Evolutionary conservation across 2,113 vertebrate genomes (phyloP).

Genomic region (Cisticola juncidis): DNA sequence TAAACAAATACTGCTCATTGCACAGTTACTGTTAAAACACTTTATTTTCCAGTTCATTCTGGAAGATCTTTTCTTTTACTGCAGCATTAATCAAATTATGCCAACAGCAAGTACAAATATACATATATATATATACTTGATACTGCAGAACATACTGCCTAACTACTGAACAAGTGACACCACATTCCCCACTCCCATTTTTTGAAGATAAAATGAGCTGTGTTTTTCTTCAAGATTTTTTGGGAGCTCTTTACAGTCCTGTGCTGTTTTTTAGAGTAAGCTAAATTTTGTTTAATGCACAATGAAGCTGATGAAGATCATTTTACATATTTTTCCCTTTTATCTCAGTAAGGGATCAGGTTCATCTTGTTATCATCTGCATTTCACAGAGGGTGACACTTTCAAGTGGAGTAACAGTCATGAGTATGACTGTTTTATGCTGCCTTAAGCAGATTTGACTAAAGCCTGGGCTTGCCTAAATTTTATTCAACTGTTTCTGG

Average conservation of each 20-base stretch:
- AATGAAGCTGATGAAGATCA: background rate
- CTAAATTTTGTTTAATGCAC: background rate
- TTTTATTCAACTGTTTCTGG: background rate
- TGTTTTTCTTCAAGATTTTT: background rate
- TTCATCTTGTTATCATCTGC: background rate
- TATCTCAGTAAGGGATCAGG: background rate
- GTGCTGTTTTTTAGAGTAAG: background rate
- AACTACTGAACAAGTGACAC: background rate
- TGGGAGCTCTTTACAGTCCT: background rate
- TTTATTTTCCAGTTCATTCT: background rate
- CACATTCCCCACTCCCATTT: background rate
- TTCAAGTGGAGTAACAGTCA: background rate
- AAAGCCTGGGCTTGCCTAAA: background rate
- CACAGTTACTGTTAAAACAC: background rate
- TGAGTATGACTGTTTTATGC: background rate
- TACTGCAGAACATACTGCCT: background rate
- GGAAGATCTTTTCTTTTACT: background rate
- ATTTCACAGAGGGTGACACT: background rate
- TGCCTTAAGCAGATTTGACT: background rate
- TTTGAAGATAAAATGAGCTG: background rate
- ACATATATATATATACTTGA: fast-evolving
- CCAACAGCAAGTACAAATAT: background rate
- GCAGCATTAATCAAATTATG: background rate
- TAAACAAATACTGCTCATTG: background rate
- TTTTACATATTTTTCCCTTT: background rate